Evolutionary conservation across 2,113 vertebrate genomes (phyloP), one percentile per base, ranked within the genome.

Genomic region (Bostrychus sinensis): DNA sequence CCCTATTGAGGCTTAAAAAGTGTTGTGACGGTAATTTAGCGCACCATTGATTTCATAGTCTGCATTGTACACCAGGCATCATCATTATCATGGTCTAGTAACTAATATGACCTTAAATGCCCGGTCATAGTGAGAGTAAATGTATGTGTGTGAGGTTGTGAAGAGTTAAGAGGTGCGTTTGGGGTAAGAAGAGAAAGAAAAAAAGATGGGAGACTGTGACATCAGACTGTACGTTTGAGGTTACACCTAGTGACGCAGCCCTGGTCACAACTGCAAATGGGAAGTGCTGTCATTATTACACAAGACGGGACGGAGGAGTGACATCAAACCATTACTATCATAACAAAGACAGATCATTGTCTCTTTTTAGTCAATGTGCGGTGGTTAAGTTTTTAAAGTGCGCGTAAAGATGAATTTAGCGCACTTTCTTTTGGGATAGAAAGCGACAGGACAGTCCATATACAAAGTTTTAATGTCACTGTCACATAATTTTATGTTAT

Each of bases 221-320:
- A 80, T 87, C 86, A 86, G 56, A 63, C 64, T 63, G 56, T 72
- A 80, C 77, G 78, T 80, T 30, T 37, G 66, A 70, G 36, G 32
- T 82, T 84, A 70, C 80, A 81, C 59, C 76, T 56, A 66, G 56
- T 85, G 87, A 89, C 88, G 84, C 81, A 82, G 53, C 45, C 42
- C 4, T 46, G 53, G 65, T 48, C 54, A 54, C 80, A 75, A 70
- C 75, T 46, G 76, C 56, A 64, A 30, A 64, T 77, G 58, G 66
- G 43, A 76, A 20, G 26, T 57, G 7, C 28, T 54, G 26, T 28
- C 63, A 67, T 62, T 56, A 55, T 71, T 20, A 56, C 26, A 60
- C 56, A 73, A 42, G 41, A 7, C 20, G 2, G 34, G n/a, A n/a
- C n/a, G n/a, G n/a, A n/a, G n/a, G n/a, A 20, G 37, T 43, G 51